phyloP scores from a whole-genome alignment of 2,797 vertebrate genomes.

The Enteromius radiatus region DNA sequence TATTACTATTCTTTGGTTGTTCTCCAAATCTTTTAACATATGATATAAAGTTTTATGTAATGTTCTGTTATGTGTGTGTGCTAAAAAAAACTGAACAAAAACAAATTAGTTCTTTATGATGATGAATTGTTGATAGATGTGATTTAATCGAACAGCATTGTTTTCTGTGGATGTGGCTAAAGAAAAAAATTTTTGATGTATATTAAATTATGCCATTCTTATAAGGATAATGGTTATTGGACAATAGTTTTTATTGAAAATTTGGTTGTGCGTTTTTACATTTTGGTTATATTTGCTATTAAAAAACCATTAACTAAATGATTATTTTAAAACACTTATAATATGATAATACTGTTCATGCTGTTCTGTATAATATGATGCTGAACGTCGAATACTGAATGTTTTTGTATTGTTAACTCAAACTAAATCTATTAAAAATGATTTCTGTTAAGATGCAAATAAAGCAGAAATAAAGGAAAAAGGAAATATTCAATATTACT shows the following conservation, averaged over 20 bases:
- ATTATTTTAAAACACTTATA: too few species aligned
- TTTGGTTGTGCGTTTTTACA: constrained; percentile 1
- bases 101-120: not conserved
- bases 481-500: too few species aligned
- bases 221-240: not conserved
- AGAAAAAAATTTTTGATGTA: not conserved
- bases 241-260: not conserved
- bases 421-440: not conserved
- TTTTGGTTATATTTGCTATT: not conserved
- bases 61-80: not conserved
- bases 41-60: not conserved
- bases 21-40: not conserved
- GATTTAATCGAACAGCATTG: not conserved
- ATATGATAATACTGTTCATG: not conserved
- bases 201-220: not conserved
- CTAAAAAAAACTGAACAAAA: not conserved
- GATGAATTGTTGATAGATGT: not conserved
- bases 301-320: not conserved
- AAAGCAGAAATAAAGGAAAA: not conserved
- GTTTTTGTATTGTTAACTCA: not conserved
- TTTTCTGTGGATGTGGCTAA: not conserved
- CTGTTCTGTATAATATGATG: not conserved
- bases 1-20: not conserved
- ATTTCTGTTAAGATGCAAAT: not conserved
- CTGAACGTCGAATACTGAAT: not conserved